Percentiles rank a stretch among this genome's conserved stretches.
Conservation (phyloP, 2,888 invertebrate genomes). For the Cetonia aurata region DNA sequence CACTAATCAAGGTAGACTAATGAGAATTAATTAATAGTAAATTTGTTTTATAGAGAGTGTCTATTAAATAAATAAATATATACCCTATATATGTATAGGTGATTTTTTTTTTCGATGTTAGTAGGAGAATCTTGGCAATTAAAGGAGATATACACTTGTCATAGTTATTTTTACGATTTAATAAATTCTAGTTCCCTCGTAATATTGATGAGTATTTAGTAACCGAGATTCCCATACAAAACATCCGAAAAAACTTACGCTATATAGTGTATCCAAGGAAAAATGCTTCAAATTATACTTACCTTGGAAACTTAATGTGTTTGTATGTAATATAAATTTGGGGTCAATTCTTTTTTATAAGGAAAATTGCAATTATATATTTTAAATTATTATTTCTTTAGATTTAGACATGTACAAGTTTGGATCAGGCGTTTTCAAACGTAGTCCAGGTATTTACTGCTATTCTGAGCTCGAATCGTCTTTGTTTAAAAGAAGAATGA, state of each 20-base stretch:
- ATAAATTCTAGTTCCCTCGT: no score
- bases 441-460: constrained; percentile 43
- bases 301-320: not conserved
- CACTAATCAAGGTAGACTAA: constrained; percentile 77
- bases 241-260: not conserved
- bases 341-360: not conserved
- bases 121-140: no score
- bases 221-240: no score
- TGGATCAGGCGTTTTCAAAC: constrained; percentile 42
- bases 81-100: no score
- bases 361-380: not conserved
- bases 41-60: no score
- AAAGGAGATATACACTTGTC: no score
- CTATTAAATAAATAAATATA: no score
- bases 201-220: no score
- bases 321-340: not conserved
- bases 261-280: not conserved
- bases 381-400: constrained; percentile 34
- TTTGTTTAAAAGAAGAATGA: not conserved
- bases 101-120: no score
- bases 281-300: not conserved
- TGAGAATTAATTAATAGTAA: no score
- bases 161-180: no score
- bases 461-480: constrained; percentile 5
- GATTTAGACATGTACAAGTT: constrained; percentile 45